These are phyloP conservation scores for Menura novaehollandiae DNA, from an alignment of 2,113 vertebrate genomes.

Conservation along the genomic window DNA sequence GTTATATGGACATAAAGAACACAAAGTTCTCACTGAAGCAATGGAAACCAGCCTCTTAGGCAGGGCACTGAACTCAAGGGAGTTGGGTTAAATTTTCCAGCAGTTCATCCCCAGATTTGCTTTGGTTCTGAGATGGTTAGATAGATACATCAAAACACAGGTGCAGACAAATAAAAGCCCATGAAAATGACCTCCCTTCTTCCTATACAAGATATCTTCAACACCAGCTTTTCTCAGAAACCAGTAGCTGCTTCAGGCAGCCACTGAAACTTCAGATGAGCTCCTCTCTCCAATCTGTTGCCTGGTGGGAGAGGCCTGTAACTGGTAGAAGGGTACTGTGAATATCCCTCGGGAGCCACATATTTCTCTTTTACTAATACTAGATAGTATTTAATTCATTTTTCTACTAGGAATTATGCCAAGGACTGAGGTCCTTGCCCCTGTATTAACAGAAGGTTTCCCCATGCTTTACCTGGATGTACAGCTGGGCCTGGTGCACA, in stretches of 20 bases:
- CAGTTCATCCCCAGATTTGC: neutral
- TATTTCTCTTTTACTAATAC: neutral
- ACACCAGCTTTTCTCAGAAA: neutral
- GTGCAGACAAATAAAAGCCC: neutral
- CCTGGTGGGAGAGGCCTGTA: neutral
- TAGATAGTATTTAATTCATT: neutral
- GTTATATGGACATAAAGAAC: neutral
- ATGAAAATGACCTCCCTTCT: neutral
- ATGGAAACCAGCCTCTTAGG: neutral
- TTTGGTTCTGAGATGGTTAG: neutral
- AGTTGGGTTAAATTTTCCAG: neutral
- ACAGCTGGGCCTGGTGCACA: neutral
- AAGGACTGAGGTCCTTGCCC: neutral
- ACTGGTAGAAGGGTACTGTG: neutral
- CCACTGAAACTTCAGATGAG: neutral
- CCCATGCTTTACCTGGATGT: neutral
- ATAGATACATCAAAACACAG: neutral
- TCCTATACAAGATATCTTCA: neutral
- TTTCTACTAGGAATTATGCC: neutral
- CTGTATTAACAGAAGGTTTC: accelerated
- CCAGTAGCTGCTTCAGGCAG: neutral
- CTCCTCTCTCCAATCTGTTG: neutral
- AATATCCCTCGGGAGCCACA: neutral
- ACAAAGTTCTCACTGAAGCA: neutral
- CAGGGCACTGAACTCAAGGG: neutral